These are phyloP conservation scores for Sarcophaga carnaria DNA, from an alignment of 2,888 invertebrate genomes.

Conservation along the genomic window DNA sequence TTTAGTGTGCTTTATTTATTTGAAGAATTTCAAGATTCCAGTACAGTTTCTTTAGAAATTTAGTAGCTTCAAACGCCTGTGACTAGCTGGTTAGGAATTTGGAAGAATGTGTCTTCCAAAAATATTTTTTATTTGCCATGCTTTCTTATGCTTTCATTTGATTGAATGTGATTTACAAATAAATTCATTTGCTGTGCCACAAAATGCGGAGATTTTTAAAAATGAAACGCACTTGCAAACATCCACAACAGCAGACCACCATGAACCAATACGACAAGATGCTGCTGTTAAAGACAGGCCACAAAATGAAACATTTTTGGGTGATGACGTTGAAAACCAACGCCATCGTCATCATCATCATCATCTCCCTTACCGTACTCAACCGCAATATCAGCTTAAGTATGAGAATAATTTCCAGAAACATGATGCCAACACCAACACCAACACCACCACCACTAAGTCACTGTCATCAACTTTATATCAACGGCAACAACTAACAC, in stretches of 20 bases:
- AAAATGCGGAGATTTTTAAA: not conserved
- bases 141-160: not conserved
- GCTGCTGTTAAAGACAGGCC: conserved; percentile 26
- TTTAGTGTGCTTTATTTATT: no score
- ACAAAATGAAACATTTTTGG: conserved; percentile 24
- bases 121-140: not conserved
- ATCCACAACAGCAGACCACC: not conserved
- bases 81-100: no score
- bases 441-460: no score
- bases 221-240: not conserved
- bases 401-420: conserved; percentile 27
- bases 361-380: no score
- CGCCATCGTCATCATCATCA: not conserved
- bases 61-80: no score
- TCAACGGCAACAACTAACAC: conserved; percentile 10
- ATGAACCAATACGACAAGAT: not conserved
- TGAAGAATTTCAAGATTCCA: no score
- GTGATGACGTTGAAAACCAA: conserved; percentile 16
- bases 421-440: not conserved
- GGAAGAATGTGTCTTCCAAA: no score
- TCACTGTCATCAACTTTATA: conserved; percentile 15
- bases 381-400: no score
- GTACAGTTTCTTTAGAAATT: no score
- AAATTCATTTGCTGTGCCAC: not conserved
- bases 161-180: conserved; percentile 7